Evolutionary conservation across 2,888 invertebrate species (phyloP).

Genomic region (Epinotia demarniana): DNA sequence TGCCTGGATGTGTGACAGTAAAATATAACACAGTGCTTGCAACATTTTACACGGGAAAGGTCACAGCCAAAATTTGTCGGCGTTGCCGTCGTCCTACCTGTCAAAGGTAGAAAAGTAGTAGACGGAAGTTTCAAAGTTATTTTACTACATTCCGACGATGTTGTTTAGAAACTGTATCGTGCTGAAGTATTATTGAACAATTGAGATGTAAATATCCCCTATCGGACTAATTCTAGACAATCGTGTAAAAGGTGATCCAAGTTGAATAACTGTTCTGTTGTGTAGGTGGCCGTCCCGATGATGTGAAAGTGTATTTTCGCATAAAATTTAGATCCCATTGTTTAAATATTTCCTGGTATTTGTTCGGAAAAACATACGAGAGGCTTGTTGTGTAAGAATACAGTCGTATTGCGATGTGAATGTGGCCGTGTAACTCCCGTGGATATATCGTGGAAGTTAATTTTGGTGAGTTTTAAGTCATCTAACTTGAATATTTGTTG

Average conservation of each 20-base stretch:
- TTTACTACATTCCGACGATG: slow-evolving; percentile 56
- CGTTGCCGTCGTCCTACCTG: slow-evolving; percentile 48
- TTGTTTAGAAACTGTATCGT: slow-evolving; percentile 53
- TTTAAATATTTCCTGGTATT: slow-evolving; percentile 76
- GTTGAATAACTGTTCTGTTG: slow-evolving; percentile 75
- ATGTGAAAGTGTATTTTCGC: slow-evolving; percentile 83
- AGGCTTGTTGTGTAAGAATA: slow-evolving; percentile 66
- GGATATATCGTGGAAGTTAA: slow-evolving; percentile 47
- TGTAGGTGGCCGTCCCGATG: slow-evolving; percentile 81
- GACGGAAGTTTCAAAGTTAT: slow-evolving; percentile 74
- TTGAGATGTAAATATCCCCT: slow-evolving; percentile 46
- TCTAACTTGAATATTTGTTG: slow-evolving; percentile 5
- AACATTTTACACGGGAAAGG: slow-evolving; percentile 36
- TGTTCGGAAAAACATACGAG: slow-evolving; percentile 69
- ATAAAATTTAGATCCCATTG: slow-evolving; percentile 83
- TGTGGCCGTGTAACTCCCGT: slow-evolving; percentile 43
- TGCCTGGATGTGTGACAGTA: background rate
- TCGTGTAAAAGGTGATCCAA: slow-evolving; percentile 17
- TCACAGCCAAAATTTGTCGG: slow-evolving; percentile 47
- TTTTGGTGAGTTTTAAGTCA: slow-evolving; percentile 51
- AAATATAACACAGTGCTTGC: slow-evolving; percentile 15
- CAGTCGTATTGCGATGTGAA: slow-evolving; percentile 61
- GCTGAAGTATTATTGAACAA: slow-evolving; percentile 50
- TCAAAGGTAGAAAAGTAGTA: slow-evolving; percentile 69
- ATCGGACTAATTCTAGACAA: slow-evolving; percentile 28